Evolutionary conservation across 2,888 invertebrate species (phyloP).

Genomic region (Torymus tubicola): DNA sequence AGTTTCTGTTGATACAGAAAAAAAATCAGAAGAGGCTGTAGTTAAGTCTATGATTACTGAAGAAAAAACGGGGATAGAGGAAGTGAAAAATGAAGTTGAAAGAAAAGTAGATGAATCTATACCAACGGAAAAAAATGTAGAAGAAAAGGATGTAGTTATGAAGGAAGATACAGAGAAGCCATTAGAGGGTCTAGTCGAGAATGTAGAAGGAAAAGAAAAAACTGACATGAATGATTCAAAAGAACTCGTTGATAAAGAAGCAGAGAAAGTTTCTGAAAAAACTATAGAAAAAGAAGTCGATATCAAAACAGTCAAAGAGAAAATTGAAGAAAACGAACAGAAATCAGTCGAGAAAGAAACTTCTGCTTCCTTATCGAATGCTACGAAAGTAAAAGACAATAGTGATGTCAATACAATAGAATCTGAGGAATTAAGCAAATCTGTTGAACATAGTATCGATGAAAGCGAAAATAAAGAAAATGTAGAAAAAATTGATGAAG

Average conservation of each 20-base stretch:
- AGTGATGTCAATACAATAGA: slow-evolving; percentile 26
- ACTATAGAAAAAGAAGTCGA: slow-evolving; percentile 13
- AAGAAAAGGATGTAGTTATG: slow-evolving; percentile 48
- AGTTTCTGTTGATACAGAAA: slow-evolving; percentile 56
- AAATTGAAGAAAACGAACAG: slow-evolving; percentile 57
- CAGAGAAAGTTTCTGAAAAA: slow-evolving; percentile 47
- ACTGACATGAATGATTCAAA: slow-evolving; percentile 36
- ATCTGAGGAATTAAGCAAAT: slow-evolving; percentile 30
- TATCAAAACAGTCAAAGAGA: slow-evolving; percentile 36
- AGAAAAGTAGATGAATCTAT: slow-evolving; percentile 54
- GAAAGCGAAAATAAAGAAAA: slow-evolving; percentile 54
- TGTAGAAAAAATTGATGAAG: slow-evolving; percentile 19
- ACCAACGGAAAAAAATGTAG: slow-evolving; percentile 53
- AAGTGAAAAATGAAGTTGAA: slow-evolving; percentile 45
- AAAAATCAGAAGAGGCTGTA: slow-evolving; percentile 51
- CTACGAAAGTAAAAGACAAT: slow-evolving; percentile 47
- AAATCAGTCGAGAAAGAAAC: slow-evolving; percentile 56
- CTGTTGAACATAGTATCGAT: slow-evolving; percentile 44
- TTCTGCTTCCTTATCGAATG: slow-evolving; percentile 41
- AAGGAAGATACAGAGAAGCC: slow-evolving; percentile 68
- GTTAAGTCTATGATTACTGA: too few species aligned
- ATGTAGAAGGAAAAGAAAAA: slow-evolving; percentile 41
- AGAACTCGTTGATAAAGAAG: slow-evolving; percentile 47
- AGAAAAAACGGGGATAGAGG: slow-evolving; percentile 51
- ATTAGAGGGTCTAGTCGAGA: slow-evolving; percentile 32